phyloP scores from a whole-genome alignment of 2,888 invertebrate genomes.

The Torymus tubicola region DNA sequence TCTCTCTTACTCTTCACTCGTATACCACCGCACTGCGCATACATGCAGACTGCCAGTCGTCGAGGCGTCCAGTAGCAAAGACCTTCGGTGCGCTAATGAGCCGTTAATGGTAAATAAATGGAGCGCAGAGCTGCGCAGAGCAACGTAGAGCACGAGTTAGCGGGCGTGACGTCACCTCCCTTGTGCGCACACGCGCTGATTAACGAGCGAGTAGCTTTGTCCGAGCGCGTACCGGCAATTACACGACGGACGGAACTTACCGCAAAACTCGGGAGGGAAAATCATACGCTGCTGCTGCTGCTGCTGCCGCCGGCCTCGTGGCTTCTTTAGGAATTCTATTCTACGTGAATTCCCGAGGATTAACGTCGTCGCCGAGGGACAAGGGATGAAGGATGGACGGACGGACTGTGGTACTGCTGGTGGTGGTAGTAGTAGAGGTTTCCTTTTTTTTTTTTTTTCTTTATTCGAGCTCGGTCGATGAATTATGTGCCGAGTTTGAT shows the following conservation, averaged over 20 bases:
- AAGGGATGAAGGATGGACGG: no score
- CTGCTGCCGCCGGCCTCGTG: no score
- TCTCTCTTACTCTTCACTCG: no score
- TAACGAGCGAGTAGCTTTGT: slow-evolving; percentile 70
- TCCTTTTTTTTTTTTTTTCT: no score
- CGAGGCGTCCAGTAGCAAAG: slow-evolving; percentile 3
- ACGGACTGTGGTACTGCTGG: no score
- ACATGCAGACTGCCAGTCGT: neutral
- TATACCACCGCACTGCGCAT: no score
- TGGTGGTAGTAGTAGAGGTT: no score
- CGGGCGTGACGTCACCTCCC: slow-evolving; percentile 66
- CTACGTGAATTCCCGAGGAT: no score
- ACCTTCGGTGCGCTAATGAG: slow-evolving; percentile 68
- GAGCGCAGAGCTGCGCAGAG: slow-evolving; percentile 66
- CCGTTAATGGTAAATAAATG: slow-evolving; percentile 74
- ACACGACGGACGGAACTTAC: neutral
- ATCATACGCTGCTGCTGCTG: slow-evolving; percentile 2
- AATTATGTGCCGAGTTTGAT: no score
- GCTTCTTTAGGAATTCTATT: no score
- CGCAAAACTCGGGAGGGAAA: neutral
- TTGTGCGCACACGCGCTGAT: slow-evolving; percentile 71
- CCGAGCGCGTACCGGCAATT: neutral
- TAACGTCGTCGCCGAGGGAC: no score
- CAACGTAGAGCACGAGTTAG: slow-evolving; percentile 59
- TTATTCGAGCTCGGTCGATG: no score